phyloP scores from a whole-genome alignment of 92 coral and sea anemone genomes.

The Ricordea florida region DNA sequence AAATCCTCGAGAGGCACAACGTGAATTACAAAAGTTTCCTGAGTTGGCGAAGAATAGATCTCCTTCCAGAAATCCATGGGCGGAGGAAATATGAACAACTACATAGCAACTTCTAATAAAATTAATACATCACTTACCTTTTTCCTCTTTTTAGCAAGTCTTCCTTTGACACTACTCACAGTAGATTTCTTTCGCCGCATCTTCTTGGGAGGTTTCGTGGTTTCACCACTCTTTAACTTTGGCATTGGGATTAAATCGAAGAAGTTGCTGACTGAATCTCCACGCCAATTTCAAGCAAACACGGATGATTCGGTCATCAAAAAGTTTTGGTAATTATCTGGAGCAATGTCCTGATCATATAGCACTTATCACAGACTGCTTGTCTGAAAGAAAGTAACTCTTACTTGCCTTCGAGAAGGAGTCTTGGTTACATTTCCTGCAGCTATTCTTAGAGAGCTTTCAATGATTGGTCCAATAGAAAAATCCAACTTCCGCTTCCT shows the following conservation, averaged over 20 bases:
- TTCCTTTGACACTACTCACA: conserved; percentile 42
- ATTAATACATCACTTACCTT: conserved; percentile 27
- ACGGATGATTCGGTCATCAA: not conserved
- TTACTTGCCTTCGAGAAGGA: not conserved
- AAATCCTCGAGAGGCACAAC: too few relatives aligned
- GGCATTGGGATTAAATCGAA: conserved; percentile 60
- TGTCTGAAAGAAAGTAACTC: not conserved
- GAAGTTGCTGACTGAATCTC: too few relatives aligned
- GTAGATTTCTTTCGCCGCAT: conserved; percentile 60
- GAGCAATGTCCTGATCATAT: too few relatives aligned
- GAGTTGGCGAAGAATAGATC: too few relatives aligned
- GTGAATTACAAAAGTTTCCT: too few relatives aligned
- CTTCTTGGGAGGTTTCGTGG: conserved; percentile 75
- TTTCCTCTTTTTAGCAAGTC: conserved; percentile 53
- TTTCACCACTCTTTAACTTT: conserved; percentile 68
- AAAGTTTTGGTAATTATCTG: too few relatives aligned
- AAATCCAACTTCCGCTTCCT: conserved; percentile 62
- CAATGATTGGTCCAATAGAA: conserved; percentile 65
- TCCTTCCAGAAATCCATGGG: too few relatives aligned
- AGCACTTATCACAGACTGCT: too few relatives aligned
- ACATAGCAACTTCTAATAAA: not conserved
- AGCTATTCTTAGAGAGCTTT: conserved; percentile 61
- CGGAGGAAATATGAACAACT: not conserved
- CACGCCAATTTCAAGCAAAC: not conserved
- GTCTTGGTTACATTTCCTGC: conserved; percentile 72